A percentile compares a stretch with the other conserved stretches of the same genome.
These are phyloP conservation scores for Campoplex capitator DNA, from an alignment of 2,888 invertebrate species.

Conservation along the genomic window DNA sequence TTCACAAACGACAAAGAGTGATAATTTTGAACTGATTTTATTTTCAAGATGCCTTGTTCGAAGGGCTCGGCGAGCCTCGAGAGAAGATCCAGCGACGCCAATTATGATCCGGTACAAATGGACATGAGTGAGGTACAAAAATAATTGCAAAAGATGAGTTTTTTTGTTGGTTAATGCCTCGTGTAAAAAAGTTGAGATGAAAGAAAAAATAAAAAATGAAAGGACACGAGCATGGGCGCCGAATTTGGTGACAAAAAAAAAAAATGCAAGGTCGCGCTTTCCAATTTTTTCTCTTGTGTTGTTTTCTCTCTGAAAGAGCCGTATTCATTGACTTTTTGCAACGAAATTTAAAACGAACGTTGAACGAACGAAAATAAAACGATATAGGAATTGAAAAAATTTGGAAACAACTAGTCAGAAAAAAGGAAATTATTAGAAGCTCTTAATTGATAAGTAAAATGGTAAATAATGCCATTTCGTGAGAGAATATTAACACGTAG, in stretches of 20 bases:
- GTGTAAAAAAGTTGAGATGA: not conserved
- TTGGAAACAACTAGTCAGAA: conserved; percentile 9
- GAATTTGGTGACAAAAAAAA: conserved; percentile 13
- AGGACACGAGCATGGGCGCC: conserved; percentile 8
- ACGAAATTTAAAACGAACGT: conserved; percentile 39
- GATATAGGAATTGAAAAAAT: conserved; percentile 48
- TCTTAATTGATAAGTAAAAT: conserved; percentile 80
- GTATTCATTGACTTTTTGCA: not conserved
- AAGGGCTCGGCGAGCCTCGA: conserved; percentile 73
- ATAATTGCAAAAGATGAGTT: conserved; percentile 71
- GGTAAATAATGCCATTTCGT: conserved; percentile 84
- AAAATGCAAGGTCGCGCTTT: conserved; percentile 65
- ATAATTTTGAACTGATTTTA: not conserved
- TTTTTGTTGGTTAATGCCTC: conserved; percentile 14
- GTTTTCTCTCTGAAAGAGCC: conserved; percentile 8
- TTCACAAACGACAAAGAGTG: not conserved
- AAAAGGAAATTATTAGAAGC: conserved; percentile 30
- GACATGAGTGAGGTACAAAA: conserved; percentile 90
- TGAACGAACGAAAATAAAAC: conserved; percentile 31
- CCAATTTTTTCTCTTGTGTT: conserved; percentile 62
- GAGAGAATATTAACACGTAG: conserved; percentile 85
- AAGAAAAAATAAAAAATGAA: conserved; percentile 18
- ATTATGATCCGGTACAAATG: conserved; percentile 92
- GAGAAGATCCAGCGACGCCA: conserved; percentile 87
- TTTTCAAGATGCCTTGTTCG: conserved; percentile 69